phyloP scores from a whole-genome alignment of 2,113 vertebrate species.

The Plotosus lineatus region DNA sequence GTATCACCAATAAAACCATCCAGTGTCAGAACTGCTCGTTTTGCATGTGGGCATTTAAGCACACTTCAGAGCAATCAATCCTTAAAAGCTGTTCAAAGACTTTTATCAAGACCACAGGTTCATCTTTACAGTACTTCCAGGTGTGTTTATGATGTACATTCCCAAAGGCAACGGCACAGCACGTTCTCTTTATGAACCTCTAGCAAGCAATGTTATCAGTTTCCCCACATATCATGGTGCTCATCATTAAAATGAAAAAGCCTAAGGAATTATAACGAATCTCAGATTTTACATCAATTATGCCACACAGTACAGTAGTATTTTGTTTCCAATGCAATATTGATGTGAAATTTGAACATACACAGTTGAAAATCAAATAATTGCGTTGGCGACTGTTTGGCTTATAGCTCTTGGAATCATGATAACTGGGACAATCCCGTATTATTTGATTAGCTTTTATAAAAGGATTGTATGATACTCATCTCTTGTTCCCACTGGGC shows the following conservation, averaged over 20 bases:
- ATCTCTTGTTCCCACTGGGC: not conserved
- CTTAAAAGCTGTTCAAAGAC: slow-evolving; percentile 32
- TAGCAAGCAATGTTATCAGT: slow-evolving; percentile 38
- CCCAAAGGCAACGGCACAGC: not conserved
- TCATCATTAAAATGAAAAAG: slow-evolving; percentile 21
- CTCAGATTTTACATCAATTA: not conserved
- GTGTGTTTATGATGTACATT: slow-evolving; percentile 22
- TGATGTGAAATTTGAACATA: slow-evolving; percentile 19
- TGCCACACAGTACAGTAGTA: not conserved
- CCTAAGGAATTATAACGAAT: not conserved
- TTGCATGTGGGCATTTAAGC: not conserved
- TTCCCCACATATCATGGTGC: slow-evolving; percentile 18
- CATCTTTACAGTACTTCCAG: slow-evolving; percentile 14
- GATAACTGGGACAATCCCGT: not conserved
- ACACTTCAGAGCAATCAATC: slow-evolving; percentile 19
- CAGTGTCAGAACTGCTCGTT: not conserved
- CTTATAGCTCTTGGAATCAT: slow-evolving; percentile 5
- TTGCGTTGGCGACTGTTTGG: slow-evolving; percentile 4
- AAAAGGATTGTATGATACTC: not conserved
- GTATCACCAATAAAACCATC: not conserved
- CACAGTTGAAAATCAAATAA: not conserved
- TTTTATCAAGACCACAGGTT: slow-evolving; percentile 12
- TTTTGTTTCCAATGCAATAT: not conserved
- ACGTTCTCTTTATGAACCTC: slow-evolving; percentile 22
- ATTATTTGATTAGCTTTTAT: slow-evolving; percentile 15